phyloP scores from a whole-genome alignment of 2,888 invertebrate genomes.

The Mythimna vitellina region DNA sequence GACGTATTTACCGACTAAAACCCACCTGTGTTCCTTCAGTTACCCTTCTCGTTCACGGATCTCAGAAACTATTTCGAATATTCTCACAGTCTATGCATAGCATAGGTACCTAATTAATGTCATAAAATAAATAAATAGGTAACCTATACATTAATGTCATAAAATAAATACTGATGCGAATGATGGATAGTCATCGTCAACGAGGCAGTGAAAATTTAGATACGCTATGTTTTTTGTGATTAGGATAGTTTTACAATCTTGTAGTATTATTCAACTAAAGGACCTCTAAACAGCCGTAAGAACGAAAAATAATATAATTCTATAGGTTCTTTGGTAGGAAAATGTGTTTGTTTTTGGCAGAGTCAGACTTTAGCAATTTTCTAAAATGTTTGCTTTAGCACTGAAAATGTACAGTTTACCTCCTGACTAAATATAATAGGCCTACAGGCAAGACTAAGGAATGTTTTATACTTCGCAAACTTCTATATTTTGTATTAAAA shows the following conservation, averaged over 20 bases:
- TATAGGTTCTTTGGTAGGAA: background rate
- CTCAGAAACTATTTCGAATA: too few relatives aligned
- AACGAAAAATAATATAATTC: background rate
- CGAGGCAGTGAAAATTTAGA: conserved; percentile 13
- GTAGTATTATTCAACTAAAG: too few relatives aligned
- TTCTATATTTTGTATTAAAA: conserved; percentile 61
- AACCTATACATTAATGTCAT: too few relatives aligned
- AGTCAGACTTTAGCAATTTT: background rate
- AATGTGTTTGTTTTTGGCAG: background rate
- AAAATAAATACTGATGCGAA: conserved; percentile 1
- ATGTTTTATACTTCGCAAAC: conserved; percentile 59
- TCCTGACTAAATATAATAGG: conserved; percentile 20
- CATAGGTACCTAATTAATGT: too few relatives aligned
- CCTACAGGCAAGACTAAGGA: conserved; percentile 43
- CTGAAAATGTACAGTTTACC: conserved; percentile 16
- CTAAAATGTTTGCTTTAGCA: background rate
- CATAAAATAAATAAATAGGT: too few relatives aligned
- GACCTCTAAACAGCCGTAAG: background rate
- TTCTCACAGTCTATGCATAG: too few relatives aligned
- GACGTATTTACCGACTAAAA: too few relatives aligned
- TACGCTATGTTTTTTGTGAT: conserved; percentile 22
- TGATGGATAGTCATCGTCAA: conserved; percentile 28
- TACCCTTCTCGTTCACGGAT: too few relatives aligned
- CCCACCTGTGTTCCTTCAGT: too few relatives aligned
- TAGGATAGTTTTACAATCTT: background rate